Conservation (phyloP, 2,888 invertebrate genomes). For the Anticlea derivata region DNA sequence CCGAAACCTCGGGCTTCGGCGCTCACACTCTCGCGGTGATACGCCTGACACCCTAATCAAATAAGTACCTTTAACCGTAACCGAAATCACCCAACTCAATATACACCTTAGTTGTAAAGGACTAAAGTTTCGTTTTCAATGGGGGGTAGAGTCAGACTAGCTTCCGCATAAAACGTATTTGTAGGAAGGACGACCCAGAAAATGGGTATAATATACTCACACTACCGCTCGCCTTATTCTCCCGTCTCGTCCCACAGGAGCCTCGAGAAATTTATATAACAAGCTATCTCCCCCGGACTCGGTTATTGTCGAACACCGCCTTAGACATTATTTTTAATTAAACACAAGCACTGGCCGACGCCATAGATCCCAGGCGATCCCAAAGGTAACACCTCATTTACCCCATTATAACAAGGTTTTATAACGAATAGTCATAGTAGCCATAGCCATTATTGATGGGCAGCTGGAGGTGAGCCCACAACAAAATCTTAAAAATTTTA, state of each 20-base stretch:
- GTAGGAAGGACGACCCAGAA: conserved; percentile 84
- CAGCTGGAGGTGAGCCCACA: too few species aligned
- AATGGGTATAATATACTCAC: conserved; percentile 84
- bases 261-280: conserved; percentile 82
- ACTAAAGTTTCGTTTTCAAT: conserved; percentile 53
- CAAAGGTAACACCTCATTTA: conserved; percentile 33
- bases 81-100: conserved; percentile 39
- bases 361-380: conserved; percentile 57
- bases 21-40: conserved; percentile 81
- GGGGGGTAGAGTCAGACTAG: conserved; percentile 61
- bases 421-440: too few species aligned
- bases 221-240: conserved; percentile 79
- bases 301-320: conserved; percentile 80
- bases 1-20: conserved; percentile 74
- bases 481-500: too few species aligned
- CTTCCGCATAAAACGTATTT: conserved; percentile 84
- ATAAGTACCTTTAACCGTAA: conserved; percentile 83
- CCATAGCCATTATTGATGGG: conserved; percentile 17
- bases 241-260: conserved; percentile 78
- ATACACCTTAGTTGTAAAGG: conserved; percentile 40
- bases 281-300: conserved; percentile 79
- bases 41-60: conserved; percentile 84
- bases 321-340: conserved; percentile 81
- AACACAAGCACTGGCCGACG: conserved; percentile 70
- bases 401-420: conserved; percentile 9